These are phyloP conservation scores for Pangasianodon gigas DNA, from an alignment of 2,113 vertebrate species.

Conservation along the genomic window DNA sequence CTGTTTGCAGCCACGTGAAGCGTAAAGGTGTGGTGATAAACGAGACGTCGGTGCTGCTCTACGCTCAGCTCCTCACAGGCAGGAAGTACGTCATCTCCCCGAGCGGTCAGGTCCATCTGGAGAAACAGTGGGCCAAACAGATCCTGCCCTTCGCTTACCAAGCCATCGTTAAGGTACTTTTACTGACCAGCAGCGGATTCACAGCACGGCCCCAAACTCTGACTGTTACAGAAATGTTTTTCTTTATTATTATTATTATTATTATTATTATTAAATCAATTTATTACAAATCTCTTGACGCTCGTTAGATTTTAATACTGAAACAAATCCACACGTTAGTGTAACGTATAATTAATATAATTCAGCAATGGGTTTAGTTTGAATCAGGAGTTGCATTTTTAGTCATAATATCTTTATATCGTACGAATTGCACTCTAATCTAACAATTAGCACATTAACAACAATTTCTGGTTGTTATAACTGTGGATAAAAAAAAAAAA, in stretches of 20 bases:
- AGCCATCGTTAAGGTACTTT: constrained; percentile 85
- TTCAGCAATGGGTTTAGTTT: not conserved
- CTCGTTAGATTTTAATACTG: not conserved
- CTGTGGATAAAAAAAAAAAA: no score
- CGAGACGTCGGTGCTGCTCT: constrained; percentile 82
- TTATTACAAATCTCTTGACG: not conserved
- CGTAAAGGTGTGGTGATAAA: constrained; percentile 92
- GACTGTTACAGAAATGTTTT: not conserved
- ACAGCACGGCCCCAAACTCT: not conserved
- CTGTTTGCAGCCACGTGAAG: constrained; percentile 77
- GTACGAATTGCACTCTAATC: not conserved
- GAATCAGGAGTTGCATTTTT: no score
- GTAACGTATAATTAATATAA: not conserved
- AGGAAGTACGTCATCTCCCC: constrained; percentile 85
- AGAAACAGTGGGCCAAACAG: constrained; percentile 98
- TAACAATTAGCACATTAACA: no score
- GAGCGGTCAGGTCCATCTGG: constrained; percentile 85
- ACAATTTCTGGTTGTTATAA: no score
- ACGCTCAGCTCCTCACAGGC: constrained; percentile 88
- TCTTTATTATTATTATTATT: not conserved
- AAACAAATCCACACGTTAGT: not conserved
- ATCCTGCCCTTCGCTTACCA: constrained; percentile 89
- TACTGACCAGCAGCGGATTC: no score
- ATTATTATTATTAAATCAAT: not conserved
- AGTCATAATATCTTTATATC: not conserved